These are phyloP conservation scores for Drosophila saltans DNA, from an alignment of 1,140 invertebrate genomes.

Conservation along the genomic window DNA sequence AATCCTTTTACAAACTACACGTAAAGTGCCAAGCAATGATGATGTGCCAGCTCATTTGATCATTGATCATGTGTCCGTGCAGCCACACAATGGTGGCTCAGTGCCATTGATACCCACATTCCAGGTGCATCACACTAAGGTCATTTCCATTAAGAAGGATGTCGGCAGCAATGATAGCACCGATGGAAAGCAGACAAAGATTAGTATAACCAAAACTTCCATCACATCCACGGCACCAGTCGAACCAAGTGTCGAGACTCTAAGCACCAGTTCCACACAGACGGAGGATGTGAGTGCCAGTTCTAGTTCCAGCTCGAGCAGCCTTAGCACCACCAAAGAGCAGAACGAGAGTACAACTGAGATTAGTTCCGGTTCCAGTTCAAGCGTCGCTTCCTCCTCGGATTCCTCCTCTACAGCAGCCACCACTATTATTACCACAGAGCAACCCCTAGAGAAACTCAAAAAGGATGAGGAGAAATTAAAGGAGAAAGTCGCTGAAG, in stretches of 20 bases:
- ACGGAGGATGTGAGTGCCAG: conserved; percentile 23
- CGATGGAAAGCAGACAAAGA: conserved; percentile 74
- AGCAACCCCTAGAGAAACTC: conserved; percentile 58
- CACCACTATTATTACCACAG: conserved; percentile 38
- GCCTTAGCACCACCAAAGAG: conserved; percentile 19
- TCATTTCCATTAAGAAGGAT: conserved; percentile 66
- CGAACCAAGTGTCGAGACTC: conserved; percentile 48
- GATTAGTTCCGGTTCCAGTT: conserved; percentile 25
- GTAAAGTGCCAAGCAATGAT: conserved; percentile 58
- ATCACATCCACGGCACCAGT: conserved; percentile 67
- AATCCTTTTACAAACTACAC: conserved; percentile 69
- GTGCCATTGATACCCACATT: conserved; percentile 71
- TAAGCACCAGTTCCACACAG: conserved; percentile 21
- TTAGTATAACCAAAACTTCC: conserved; percentile 72
- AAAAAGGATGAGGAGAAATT: conserved; percentile 77
- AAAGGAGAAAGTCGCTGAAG: conserved; percentile 81
- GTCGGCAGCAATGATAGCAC: conserved; percentile 57
- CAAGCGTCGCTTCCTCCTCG: not conserved
- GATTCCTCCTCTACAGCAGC: conserved; percentile 1
- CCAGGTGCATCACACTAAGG: conserved; percentile 74
- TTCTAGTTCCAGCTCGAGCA: not conserved
- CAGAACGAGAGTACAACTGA: conserved; percentile 24
- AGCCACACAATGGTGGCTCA: conserved; percentile 55
- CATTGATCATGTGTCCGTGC: conserved; percentile 73
- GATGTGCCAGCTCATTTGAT: conserved; percentile 64